Conservation (phyloP, 2,888 invertebrate species). For the Pteria penguin region DNA sequence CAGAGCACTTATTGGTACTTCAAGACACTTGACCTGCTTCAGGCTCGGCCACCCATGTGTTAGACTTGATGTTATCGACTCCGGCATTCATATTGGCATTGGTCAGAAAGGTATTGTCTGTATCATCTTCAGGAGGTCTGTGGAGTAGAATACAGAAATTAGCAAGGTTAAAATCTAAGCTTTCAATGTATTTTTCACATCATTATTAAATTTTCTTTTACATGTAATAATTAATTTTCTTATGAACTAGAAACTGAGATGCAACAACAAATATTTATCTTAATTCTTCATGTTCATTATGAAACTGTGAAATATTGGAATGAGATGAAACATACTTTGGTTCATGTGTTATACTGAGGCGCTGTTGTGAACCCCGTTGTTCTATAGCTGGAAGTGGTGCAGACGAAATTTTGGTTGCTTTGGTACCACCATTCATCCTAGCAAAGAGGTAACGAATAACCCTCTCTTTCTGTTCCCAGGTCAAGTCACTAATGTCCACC, state of each 20-base stretch:
- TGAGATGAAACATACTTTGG: constrained; percentile 29
- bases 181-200: neutral
- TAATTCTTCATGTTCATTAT: no score
- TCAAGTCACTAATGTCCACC: constrained; percentile 78
- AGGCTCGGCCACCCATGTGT: constrained; percentile 34
- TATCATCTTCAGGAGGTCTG: constrained; percentile 41
- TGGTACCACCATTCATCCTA: constrained; percentile 74
- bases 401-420: constrained; percentile 43
- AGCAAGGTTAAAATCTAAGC: neutral
- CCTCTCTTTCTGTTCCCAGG: constrained; percentile 80
- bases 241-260: no score
- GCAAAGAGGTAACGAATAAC: constrained; percentile 79
- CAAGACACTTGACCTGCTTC: constrained; percentile 43
- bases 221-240: no score
- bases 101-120: constrained; percentile 70
- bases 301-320: no score
- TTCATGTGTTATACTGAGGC: constrained; percentile 53
- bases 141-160: neutral
- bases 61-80: constrained; percentile 30
- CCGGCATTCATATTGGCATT: constrained; percentile 64
- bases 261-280: no score
- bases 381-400: constrained; percentile 62
- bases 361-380: constrained; percentile 43
- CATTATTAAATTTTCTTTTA: no score
- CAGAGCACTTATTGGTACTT: no score